phyloP scores from a whole-genome alignment of 2,797 vertebrate genomes.

The Nasua narica region DNA sequence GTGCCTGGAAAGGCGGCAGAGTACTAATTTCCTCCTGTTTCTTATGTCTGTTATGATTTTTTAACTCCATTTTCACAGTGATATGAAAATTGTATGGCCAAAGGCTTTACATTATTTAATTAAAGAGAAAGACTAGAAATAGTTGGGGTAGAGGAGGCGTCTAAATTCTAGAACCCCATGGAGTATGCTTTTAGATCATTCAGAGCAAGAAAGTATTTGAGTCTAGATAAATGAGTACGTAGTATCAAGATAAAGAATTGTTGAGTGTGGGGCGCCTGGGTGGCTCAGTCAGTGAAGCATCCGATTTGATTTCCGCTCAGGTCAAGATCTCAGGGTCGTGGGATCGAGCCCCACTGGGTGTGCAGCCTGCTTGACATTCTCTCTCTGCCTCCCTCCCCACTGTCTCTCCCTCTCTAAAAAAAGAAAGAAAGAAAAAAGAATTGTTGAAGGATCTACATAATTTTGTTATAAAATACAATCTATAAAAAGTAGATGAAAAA shows the following conservation, averaged over 20 bases:
- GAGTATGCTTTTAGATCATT: neutral
- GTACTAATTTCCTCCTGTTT: neutral
- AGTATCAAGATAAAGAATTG: neutral
- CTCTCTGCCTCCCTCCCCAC: neutral
- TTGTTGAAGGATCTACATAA: neutral
- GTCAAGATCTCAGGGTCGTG: neutral
- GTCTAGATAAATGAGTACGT: neutral
- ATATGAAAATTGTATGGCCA: neutral
- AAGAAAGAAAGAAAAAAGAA: neutral
- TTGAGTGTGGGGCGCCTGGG: neutral
- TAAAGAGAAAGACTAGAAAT: neutral
- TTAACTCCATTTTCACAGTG: neutral
- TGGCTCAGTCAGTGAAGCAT: neutral
- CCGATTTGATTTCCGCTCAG: neutral
- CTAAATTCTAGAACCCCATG: neutral
- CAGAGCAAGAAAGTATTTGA: neutral
- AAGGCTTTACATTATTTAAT: neutral
- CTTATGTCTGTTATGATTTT: neutral
- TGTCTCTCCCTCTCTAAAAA: neutral
- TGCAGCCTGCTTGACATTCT: neutral
- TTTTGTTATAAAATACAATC: neutral
- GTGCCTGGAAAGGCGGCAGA: neutral
- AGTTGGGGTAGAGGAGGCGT: neutral
- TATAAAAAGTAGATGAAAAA: constrained; percentile 10
- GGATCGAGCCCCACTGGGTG: neutral